Base-by-base conservation (phyloP, 2,113 vertebrate species). In the Meriones unguiculatus region DNA sequence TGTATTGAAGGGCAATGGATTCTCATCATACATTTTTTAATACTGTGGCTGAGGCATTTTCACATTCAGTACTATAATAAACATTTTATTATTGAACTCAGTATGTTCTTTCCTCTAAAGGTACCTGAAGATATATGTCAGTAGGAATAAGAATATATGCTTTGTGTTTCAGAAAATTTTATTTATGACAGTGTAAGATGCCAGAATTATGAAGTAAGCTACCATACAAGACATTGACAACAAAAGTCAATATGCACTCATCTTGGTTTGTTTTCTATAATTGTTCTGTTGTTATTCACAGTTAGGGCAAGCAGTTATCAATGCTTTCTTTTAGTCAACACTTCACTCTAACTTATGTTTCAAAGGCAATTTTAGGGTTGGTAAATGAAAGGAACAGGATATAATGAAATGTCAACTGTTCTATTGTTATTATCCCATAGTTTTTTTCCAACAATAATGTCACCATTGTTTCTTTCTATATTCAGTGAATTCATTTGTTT, bases 61-160 rank as follows among this genome's bases (percentile, higher is more conserved):
- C 73, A 96, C 86, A 95, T 95, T 95, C 77, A 89, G 91, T 72
- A 78, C 89, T 94, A 87, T 91, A 95, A 96, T 95, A 97, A 97
- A 97, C 94, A 96, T 97, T 96, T 98, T 95, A 97, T 97, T 97
- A 93, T 94, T 95, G 95, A 96, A 95, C 82, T 96, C 54, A 91
- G 94, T 95, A 85, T 95, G 84, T 90, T 96, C 82, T 97, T 95
- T 96, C 54, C 80, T 97, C 82, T 95, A 91, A 94, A 97, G 87
- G 89, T 93, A 93, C 38, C 84, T 72, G n/a, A 94, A 97, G 87
- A 94, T 96, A 96, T 86, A n/a, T 80, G 96, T 84, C 76, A 91
- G 75, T 96, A 87, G 85, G 73, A 91, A 86, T 91, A 96, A 97
- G 96, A 96, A 94, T 93, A 85, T 17, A 96, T 86, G 85, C 75